Conservation (phyloP, 1,140 invertebrate genomes). For the Phortica variegata region DNA sequence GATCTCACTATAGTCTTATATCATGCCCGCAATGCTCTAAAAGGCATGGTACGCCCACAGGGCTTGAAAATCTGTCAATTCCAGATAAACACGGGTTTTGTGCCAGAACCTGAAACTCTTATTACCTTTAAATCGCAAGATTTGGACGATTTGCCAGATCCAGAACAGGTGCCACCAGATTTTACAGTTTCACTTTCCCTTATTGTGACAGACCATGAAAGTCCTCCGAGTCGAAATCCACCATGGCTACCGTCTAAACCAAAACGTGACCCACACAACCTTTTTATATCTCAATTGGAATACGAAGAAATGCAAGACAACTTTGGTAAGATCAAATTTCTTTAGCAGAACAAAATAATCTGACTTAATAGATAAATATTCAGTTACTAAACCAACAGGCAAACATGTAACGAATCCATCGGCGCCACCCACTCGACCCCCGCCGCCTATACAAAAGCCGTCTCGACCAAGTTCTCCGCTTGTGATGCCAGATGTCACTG, state of each 20-base stretch:
- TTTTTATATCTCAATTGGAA: conserved; percentile 81
- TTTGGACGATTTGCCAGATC: conserved; percentile 75
- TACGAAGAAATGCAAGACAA: conserved; percentile 80
- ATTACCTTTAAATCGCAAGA: conserved; percentile 76
- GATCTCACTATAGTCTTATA: conserved; percentile 81
- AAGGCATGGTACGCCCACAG: conserved; percentile 76
- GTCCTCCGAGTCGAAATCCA: conserved; percentile 65
- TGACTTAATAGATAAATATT: not conserved
- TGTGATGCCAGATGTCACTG: conserved; percentile 47
- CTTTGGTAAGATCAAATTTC: conserved; percentile 61
- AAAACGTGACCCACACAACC: conserved; percentile 62
- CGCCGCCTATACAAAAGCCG: conserved; percentile 8
- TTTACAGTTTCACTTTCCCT: conserved; percentile 74
- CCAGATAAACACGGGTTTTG: conserved; percentile 87
- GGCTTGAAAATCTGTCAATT: conserved; percentile 86
- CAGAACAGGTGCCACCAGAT: conserved; percentile 79
- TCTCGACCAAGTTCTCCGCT: conserved; percentile 32
- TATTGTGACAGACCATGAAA: conserved; percentile 68
- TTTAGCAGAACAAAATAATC: not conserved
- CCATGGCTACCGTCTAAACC: conserved; percentile 73
- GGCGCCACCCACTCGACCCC: conserved; percentile 6
- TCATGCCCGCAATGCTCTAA: conserved; percentile 84
- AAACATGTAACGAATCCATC: not conserved
- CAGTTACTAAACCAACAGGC: conserved; percentile 45
- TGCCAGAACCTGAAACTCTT: conserved; percentile 70